These are phyloP conservation scores for Heterotilapia buettikoferi DNA, from an alignment of 2,113 vertebrate genomes.

Conservation along the genomic window DNA sequence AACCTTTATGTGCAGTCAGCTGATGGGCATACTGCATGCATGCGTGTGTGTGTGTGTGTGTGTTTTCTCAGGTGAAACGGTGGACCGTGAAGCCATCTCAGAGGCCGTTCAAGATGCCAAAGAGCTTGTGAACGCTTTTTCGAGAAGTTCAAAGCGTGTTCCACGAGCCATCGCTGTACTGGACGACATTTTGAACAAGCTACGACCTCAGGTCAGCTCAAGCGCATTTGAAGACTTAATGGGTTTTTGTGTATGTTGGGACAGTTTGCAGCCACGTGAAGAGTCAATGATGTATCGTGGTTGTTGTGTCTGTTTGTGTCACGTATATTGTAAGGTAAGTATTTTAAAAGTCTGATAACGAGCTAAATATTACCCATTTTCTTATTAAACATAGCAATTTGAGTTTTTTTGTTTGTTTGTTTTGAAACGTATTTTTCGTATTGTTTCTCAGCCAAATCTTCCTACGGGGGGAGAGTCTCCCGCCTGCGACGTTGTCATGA, in stretches of 20 bases:
- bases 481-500: constrained; percentile 63
- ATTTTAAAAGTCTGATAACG: neutral
- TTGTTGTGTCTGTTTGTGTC: neutral
- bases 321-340: neutral
- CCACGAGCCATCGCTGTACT: constrained; percentile 66
- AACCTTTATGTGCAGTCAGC: neutral
- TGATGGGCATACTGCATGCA: neutral
- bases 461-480: neutral
- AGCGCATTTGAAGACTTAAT: neutral
- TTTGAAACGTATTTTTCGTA: neutral
- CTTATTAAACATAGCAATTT: neutral
- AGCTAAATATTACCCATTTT: neutral
- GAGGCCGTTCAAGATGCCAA: constrained; percentile 70
- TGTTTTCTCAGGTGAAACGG: constrained; percentile 57
- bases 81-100: constrained; percentile 37
- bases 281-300: neutral
- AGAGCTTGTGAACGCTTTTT: constrained; percentile 75
- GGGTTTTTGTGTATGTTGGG: neutral
- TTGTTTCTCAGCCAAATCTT: neutral
- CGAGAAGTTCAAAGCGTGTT: constrained; percentile 69
- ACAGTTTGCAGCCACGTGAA: neutral
- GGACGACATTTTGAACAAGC: constrained; percentile 52
- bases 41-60: neutral
- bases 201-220: constrained; percentile 67
- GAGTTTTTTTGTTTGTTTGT: neutral